Evolutionary conservation across 2,113 vertebrate species (phyloP).

Genomic region (Marmota flaviventris): DNA sequence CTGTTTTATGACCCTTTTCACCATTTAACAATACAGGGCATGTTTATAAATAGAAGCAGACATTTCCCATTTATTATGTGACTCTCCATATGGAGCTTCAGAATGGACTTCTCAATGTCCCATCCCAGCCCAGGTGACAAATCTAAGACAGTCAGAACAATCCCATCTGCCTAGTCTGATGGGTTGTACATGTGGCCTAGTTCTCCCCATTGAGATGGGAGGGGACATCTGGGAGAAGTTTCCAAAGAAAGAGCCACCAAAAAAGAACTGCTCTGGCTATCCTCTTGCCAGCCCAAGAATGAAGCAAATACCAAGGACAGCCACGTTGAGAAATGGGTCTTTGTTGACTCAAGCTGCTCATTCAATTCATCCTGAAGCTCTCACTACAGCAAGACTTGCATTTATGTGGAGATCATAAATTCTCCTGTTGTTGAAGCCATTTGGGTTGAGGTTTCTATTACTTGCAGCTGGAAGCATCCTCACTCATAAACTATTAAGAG

Average conservation of each 20-base stretch:
- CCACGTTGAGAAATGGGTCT: neutral
- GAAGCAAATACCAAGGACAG: neutral
- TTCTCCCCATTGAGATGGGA: conserved; percentile 1
- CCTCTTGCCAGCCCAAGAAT: neutral
- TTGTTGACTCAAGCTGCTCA: neutral
- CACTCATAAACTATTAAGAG: conserved; percentile 66
- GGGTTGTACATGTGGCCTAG: neutral
- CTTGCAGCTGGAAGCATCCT: conserved; percentile 79
- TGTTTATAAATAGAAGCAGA: conserved; percentile 19
- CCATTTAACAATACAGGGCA: conserved; percentile 17
- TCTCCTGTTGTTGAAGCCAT: conserved; percentile 13
- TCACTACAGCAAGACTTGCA: neutral
- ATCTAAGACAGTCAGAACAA: neutral
- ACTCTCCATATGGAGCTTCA: neutral
- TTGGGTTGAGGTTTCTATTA: conserved; percentile 56
- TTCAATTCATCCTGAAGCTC: neutral
- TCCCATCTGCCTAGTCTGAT: neutral
- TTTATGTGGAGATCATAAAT: neutral
- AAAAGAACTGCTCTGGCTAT: neutral
- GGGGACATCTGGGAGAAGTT: neutral
- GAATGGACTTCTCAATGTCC: neutral
- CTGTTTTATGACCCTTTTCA: conserved; percentile 14
- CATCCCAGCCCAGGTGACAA: neutral
- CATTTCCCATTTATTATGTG: neutral
- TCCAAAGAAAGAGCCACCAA: neutral